Percentiles rank a stretch among this genome's conserved stretches.
These are phyloP conservation scores for Cacoxenus indagator DNA, from an alignment of 2,888 invertebrate genomes.

Conservation along the genomic window DNA sequence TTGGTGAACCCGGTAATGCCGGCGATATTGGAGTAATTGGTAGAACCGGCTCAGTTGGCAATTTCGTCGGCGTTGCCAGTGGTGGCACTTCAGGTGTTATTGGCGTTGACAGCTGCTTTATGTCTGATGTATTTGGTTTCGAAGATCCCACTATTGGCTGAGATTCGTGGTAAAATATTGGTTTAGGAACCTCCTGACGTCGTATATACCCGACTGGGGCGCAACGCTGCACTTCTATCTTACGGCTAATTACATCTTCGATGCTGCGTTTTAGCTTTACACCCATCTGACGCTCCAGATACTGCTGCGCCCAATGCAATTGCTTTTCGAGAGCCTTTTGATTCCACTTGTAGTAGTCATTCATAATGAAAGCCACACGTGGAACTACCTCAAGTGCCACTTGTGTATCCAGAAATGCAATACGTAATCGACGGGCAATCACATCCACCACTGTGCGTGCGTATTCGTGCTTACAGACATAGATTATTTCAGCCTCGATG, in stretches of 20 bases:
- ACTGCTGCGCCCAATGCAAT: conserved; percentile 82
- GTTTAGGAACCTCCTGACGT: too few species aligned
- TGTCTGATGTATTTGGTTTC: neutral
- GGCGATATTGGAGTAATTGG: neutral
- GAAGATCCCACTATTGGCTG: too few species aligned
- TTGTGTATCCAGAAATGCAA: conserved; percentile 96
- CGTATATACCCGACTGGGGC: too few species aligned
- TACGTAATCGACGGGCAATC: conserved; percentile 91
- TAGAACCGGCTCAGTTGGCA: neutral
- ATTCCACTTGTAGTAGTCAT: conserved; percentile 91
- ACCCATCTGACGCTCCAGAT: conserved; percentile 96
- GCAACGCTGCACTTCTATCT: too few species aligned
- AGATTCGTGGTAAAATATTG: too few species aligned
- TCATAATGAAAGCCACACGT: conserved; percentile 92
- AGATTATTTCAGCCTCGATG: conserved; percentile 95
- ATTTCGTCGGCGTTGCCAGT: neutral
- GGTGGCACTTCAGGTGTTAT: neutral
- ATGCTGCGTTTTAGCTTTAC: too few species aligned
- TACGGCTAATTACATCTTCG: too few species aligned
- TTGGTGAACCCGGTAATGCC: neutral
- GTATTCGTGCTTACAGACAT: conserved; percentile 92
- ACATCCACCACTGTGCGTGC: conserved; percentile 96
- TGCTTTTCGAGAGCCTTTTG: conserved; percentile 82
- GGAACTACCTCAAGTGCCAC: conserved; percentile 96
- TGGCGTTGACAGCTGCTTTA: neutral